These are phyloP conservation scores for Drosophila vallismaia DNA, from an alignment of 2,888 invertebrate species.

Conservation along the genomic window DNA sequence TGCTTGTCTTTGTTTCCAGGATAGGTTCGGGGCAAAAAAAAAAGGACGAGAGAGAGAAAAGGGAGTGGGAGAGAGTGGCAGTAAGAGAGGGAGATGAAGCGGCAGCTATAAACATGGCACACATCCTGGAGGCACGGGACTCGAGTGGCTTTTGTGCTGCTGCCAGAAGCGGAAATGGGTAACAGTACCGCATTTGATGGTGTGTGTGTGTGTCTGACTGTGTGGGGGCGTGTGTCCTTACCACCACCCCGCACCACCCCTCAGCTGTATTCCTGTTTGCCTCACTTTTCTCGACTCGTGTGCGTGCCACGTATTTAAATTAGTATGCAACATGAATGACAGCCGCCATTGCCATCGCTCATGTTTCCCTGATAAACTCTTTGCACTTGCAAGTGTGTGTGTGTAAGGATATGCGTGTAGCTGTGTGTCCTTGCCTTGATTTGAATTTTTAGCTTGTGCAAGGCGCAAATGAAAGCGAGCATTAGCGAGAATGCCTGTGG, in stretches of 20 bases:
- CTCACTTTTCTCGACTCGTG: slow-evolving; percentile 16
- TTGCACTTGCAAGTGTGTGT: slow-evolving; percentile 23
- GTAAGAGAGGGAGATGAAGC: slow-evolving; percentile 1
- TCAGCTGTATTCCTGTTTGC: not conserved
- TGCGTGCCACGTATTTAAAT: slow-evolving; percentile 74
- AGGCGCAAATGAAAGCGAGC: slow-evolving; percentile 70
- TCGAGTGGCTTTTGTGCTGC: slow-evolving; percentile 73
- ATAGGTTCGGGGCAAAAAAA: slow-evolving; percentile 2
- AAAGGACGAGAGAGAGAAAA: not conserved
- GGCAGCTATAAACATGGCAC: slow-evolving; percentile 72
- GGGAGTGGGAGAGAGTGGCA: not conserved
- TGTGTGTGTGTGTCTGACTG: slow-evolving; percentile 13
- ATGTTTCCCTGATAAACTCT: slow-evolving; percentile 67
- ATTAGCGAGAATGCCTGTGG: slow-evolving; percentile 60
- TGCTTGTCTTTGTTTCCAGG: slow-evolving; percentile 65
- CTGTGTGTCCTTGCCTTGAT: slow-evolving; percentile 60
- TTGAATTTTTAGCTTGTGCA: slow-evolving; percentile 72
- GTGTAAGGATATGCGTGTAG: slow-evolving; percentile 10
- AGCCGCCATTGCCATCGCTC: slow-evolving; percentile 66
- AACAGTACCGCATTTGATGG: slow-evolving; percentile 64
- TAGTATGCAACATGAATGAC: slow-evolving; percentile 79
- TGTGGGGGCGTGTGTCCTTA: slow-evolving; percentile 12
- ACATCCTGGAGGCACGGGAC: slow-evolving; percentile 70
- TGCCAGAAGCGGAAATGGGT: slow-evolving; percentile 78
- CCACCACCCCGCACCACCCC: not conserved